These are phyloP conservation scores for Ctenoplectra terminalis DNA, from an alignment of 1,140 invertebrate genomes.

Conservation along the genomic window DNA sequence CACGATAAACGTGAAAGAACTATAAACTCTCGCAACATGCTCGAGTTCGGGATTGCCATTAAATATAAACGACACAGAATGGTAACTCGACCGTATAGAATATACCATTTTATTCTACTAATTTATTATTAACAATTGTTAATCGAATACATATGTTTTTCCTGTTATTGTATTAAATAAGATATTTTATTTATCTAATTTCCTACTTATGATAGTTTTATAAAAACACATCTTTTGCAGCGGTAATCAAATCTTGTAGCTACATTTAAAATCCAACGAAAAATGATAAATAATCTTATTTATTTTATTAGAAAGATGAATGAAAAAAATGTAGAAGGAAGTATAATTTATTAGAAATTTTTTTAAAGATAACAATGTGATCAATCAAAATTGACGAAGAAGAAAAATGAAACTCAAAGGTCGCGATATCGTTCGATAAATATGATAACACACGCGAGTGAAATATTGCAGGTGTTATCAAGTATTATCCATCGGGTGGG, in stretches of 20 bases:
- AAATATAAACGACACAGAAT: constrained; percentile 16
- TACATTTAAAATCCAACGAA: background rate
- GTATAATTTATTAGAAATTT: background rate
- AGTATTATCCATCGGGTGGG: no score
- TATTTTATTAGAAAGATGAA: background rate
- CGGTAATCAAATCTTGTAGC: constrained; percentile 5
- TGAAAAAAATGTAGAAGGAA: background rate
- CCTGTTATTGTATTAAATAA: no score
- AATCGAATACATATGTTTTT: no score
- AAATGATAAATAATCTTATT: background rate
- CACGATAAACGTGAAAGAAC: constrained; percentile 16
- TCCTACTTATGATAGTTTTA: background rate
- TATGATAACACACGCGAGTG: constrained; percentile 6
- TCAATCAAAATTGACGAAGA: background rate
- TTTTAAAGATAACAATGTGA: no score
- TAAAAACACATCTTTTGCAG: background rate
- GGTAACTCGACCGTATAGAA: background rate
- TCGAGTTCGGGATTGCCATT: background rate
- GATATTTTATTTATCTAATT: background rate
- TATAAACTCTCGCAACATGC: no score
- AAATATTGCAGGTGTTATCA: constrained; percentile 28
- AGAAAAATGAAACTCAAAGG: no score
- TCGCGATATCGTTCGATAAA: no score
- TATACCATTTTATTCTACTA: background rate
- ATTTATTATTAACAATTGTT: no score